Percentiles rank a stretch among this genome's conserved stretches.
Conservation (phyloP, 2,888 invertebrate species). For the Agyllia agylla region DNA sequence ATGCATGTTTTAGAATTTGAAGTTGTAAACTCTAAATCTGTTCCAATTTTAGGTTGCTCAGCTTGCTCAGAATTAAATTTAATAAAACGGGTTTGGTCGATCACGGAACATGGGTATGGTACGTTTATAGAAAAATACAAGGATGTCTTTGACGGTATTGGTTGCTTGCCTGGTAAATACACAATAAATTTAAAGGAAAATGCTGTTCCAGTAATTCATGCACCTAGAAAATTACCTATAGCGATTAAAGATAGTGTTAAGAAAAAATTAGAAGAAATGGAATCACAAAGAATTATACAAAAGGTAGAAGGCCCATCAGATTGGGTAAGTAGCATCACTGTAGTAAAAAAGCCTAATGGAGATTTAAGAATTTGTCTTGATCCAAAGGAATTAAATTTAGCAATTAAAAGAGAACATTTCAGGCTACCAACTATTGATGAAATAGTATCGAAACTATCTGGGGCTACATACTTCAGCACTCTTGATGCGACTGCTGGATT, state of each 20-base stretch:
- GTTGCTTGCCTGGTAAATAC: background rate
- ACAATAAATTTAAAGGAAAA: background rate
- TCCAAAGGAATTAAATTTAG: constrained; percentile 52
- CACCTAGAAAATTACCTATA: background rate
- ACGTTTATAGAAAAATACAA: background rate
- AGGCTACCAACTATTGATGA: constrained; percentile 54
- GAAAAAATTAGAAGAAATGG: background rate
- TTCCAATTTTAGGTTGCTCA: background rate
- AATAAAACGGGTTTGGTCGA: background rate
- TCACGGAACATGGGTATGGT: background rate
- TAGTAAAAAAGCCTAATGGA: background rate
- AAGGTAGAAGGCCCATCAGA: background rate
- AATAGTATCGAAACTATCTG: constrained; percentile 43
- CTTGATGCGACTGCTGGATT: background rate
- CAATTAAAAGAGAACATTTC: constrained; percentile 54
- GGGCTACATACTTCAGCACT: background rate
- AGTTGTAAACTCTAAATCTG: background rate
- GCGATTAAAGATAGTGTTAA: background rate
- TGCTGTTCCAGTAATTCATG: background rate
- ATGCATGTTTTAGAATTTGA: background rate
- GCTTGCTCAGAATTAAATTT: background rate
- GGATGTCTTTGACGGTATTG: background rate
- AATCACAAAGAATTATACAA: background rate
- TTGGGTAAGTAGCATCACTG: background rate
- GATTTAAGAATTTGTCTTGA: constrained; percentile 49